Evolutionary conservation across 1,140 invertebrate species (phyloP).

Genomic region (Drosophila pseudoobscura): DNA sequence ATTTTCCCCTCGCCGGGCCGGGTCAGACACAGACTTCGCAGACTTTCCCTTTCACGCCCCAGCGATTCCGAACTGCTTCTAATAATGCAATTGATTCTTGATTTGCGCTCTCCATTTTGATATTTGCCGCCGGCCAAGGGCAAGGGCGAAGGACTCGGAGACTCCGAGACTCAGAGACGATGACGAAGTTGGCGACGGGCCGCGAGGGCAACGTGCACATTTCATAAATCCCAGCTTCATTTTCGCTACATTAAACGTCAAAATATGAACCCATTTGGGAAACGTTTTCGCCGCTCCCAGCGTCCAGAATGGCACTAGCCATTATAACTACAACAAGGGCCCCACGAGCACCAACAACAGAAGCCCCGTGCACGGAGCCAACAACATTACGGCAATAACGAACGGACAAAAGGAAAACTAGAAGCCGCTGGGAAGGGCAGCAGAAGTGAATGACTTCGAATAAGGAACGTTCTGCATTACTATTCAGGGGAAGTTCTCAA

Average conservation of each 20-base stretch:
- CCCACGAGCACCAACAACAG: conserved; percentile 45
- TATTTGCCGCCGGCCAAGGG: conserved; percentile 21
- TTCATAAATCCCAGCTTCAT: conserved; percentile 79
- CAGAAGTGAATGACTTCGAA: conserved; percentile 3
- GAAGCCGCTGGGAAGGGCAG: neutral
- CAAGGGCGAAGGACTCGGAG: conserved; percentile 1
- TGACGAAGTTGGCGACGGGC: conserved; percentile 4
- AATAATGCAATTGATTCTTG: conserved; percentile 82
- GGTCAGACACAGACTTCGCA: conserved; percentile 31
- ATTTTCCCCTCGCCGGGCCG: too few relatives aligned
- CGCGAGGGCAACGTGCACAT: conserved; percentile 72
- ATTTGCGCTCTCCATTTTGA: conserved; percentile 56
- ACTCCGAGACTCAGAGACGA: neutral
- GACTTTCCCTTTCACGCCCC: conserved; percentile 37
- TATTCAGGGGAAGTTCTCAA: too few relatives aligned
- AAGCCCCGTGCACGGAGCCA: conserved; percentile 37
- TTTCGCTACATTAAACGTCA: conserved; percentile 81
- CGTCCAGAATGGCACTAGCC: conserved; percentile 56
- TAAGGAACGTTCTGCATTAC: neutral
- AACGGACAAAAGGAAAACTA: conserved; percentile 70
- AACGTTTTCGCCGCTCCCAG: conserved; percentile 64
- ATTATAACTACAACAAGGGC: conserved; percentile 72
- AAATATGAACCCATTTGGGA: conserved; percentile 81
- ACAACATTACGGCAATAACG: conserved; percentile 71
- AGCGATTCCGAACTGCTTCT: conserved; percentile 56